A percentile compares a stretch with the other conserved stretches of the same genome.
These are phyloP conservation scores for Chaitophorus viminalis DNA, from an alignment of 2,888 invertebrate species.

Conservation along the genomic window DNA sequence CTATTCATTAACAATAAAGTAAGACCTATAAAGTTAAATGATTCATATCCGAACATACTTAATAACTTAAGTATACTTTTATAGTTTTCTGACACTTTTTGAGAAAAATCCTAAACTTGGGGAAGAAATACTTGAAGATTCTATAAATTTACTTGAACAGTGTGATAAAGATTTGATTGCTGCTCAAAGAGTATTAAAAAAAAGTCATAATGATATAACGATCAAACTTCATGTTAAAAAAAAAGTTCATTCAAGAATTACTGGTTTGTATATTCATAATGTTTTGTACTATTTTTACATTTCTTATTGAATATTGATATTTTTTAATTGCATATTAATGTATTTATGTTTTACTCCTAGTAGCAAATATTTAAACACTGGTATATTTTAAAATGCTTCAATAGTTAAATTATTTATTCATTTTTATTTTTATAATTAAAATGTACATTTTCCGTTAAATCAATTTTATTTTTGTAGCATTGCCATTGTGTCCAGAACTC, in stretches of 20 bases:
- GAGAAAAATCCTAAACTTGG: constrained; percentile 77
- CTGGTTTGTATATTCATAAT: constrained; percentile 65
- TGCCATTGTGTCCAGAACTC: constrained; percentile 78
- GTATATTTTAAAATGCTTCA: background rate
- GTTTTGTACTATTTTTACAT: background rate
- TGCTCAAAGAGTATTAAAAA: constrained; percentile 73
- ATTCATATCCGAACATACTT: background rate
- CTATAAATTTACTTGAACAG: constrained; percentile 73
- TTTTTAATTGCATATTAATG: background rate
- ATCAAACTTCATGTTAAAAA: constrained; percentile 70
- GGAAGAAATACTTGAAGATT: constrained; percentile 75
- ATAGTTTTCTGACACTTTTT: constrained; percentile 77
- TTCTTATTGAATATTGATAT: background rate
- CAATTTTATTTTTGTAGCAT: constrained; percentile 67
- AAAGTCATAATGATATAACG: constrained; percentile 68
- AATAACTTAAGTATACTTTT: constrained; percentile 65
- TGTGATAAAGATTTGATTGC: constrained; percentile 75
- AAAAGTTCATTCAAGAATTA: constrained; percentile 76
- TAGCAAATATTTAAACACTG: background rate
- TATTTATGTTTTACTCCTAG: background rate
- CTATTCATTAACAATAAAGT: constrained; percentile 79
- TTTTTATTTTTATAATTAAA: background rate
- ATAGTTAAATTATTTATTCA: background rate
- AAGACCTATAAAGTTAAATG: constrained; percentile 66
- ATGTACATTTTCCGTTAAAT: background rate